These are phyloP conservation scores for Anorthoa munda DNA, from an alignment of 2,888 invertebrate species.

Conservation along the genomic window DNA sequence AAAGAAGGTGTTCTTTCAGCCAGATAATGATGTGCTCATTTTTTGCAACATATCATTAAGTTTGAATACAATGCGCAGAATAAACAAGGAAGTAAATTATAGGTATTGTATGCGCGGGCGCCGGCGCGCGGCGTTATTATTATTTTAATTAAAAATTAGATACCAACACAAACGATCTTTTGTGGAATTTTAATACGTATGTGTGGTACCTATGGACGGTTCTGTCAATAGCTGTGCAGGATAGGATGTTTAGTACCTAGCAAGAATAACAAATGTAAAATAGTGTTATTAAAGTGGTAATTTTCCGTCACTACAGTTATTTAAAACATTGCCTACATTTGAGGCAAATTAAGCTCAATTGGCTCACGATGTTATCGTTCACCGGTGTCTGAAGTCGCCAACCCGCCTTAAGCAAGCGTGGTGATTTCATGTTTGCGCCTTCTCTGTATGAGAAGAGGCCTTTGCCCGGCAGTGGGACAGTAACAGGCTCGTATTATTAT, in stretches of 20 bases:
- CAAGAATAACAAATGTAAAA: not conserved
- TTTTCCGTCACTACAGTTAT: not conserved
- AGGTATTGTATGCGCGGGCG: conserved; percentile 29
- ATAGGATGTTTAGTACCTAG: not conserved
- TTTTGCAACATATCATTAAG: conserved; percentile 28
- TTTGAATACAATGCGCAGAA: conserved; percentile 11
- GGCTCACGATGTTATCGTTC: too few relatives aligned
- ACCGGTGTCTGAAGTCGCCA: too few relatives aligned
- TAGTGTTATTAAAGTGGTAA: not conserved
- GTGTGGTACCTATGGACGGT: not conserved
- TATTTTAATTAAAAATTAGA: conserved; percentile 22
- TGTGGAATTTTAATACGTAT: not conserved
- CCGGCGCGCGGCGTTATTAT: conserved; percentile 4
- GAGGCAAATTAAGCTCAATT: not conserved
- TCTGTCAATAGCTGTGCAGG: not conserved
- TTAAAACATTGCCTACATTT: not conserved
- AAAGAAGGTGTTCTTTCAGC: not conserved
- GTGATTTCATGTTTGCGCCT: too few relatives aligned
- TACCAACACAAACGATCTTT: not conserved
- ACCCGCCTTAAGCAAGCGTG: too few relatives aligned
- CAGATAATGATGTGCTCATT: conserved; percentile 26
- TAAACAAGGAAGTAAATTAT: conserved; percentile 26
- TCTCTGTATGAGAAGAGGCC: too few relatives aligned
- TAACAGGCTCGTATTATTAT: too few relatives aligned
- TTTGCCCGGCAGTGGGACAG: too few relatives aligned